Evolutionary conservation across 2,113 vertebrate species (phyloP).

Genomic region (Meriones unguiculatus): DNA sequence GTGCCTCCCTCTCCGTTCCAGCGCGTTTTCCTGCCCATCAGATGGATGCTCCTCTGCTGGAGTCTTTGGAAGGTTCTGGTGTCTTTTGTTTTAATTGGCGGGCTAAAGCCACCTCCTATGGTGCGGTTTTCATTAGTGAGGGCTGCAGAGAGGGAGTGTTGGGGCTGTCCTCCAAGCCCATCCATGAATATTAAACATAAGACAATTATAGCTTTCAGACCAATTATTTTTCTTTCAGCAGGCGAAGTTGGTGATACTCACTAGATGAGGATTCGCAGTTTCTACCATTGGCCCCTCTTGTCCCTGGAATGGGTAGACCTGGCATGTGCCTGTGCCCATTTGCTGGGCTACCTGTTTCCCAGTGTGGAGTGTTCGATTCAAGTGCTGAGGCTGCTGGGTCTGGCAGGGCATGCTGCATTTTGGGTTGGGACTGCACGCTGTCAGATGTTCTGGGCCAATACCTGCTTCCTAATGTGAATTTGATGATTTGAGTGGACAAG

Average conservation of each 20-base stretch:
- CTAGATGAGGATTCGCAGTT: constrained; percentile 64
- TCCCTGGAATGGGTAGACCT: constrained; percentile 72
- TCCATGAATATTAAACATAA: constrained; percentile 83
- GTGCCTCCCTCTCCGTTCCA: constrained; percentile 76
- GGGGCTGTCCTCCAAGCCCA: constrained; percentile 78
- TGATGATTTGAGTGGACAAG: not conserved
- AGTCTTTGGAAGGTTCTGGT: constrained; percentile 82
- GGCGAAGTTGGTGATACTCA: constrained; percentile 71
- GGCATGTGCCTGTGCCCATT: constrained; percentile 66
- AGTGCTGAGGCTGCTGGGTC: not conserved
- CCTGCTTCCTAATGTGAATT: not conserved
- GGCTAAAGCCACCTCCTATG: constrained; percentile 78
- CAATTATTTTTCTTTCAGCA: constrained; percentile 78
- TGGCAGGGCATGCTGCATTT: not conserved
- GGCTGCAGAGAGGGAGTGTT: constrained; percentile 74
- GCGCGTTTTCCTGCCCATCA: constrained; percentile 71
- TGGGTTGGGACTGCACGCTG: not conserved
- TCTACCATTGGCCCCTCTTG: constrained; percentile 74
- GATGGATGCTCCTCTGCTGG: constrained; percentile 86
- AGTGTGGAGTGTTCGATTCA: not conserved
- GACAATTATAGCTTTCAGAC: constrained; percentile 84
- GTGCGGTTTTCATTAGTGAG: constrained; percentile 81
- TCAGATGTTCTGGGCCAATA: not conserved
- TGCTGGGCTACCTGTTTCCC: constrained; percentile 49
- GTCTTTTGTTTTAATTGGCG: constrained; percentile 83